phyloP scores from a whole-genome alignment of 2,113 vertebrate genomes.

The Oryzias curvinotus region DNA sequence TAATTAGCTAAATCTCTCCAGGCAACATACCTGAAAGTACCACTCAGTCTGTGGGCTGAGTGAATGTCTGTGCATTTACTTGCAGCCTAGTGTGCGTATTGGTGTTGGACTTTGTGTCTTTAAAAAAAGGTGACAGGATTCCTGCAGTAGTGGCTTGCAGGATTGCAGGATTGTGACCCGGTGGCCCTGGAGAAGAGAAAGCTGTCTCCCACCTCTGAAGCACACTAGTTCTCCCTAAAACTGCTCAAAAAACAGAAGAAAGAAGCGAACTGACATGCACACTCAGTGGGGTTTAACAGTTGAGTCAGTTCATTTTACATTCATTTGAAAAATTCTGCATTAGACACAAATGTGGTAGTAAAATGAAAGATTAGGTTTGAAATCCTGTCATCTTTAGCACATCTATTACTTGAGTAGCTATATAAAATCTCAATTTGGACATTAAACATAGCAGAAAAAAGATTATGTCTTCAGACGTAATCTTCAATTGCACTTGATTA shows the following conservation, averaged over 20 bases:
- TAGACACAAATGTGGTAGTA: too few relatives aligned
- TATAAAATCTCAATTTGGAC: neutral
- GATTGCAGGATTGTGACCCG: constrained; percentile 49
- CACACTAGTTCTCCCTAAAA: neutral
- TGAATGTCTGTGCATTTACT: constrained; percentile 1
- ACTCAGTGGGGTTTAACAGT: too few relatives aligned
- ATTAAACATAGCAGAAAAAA: constrained; percentile 8
- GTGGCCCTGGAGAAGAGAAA: constrained; percentile 28
- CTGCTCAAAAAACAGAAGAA: constrained; percentile 13
- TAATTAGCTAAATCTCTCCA: constrained; percentile 48
- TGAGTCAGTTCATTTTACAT: neutral
- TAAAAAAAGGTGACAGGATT: constrained; percentile 48
- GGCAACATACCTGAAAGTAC: constrained; percentile 10
- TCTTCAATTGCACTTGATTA: neutral
- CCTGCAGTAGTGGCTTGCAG: constrained; percentile 48
- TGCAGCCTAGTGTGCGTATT: constrained; percentile 6
- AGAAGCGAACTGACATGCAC: neutral
- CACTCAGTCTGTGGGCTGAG: neutral
- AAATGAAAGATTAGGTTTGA: too few relatives aligned
- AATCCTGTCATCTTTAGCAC: too few relatives aligned
- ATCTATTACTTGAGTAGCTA: too few relatives aligned
- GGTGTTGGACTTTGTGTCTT: neutral
- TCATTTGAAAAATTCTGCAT: neutral
- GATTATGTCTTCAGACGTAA: constrained; percentile 7
- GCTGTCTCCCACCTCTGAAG: constrained; percentile 15